Evolutionary conservation across 2,888 invertebrate species (phyloP), one percentile per base, ranked within the genome.

Genomic region (Metacarcinus magister): DNA sequence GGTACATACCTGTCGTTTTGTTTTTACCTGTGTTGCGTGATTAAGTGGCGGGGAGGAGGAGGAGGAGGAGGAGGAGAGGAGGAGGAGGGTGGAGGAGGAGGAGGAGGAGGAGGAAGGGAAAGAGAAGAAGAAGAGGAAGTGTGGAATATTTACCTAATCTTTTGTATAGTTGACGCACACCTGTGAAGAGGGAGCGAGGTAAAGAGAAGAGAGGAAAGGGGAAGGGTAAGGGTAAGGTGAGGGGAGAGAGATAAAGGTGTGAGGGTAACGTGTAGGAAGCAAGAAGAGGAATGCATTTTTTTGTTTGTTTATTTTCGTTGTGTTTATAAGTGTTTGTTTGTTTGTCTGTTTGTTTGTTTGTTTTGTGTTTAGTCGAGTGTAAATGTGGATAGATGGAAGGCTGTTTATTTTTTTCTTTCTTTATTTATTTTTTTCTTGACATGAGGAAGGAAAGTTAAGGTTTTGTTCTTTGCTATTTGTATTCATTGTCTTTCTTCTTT

Each of bases 21-120:
- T 90, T 90, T 90, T 44, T 90, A 43, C 90, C 48, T 32, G 92
- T 92, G 92, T 7, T 48, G 44, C 54, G 28, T 92, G 90, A 90
- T 90, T 39, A 90, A 90, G 46, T 4, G 43, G 44, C 10, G 28
- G 19, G 82, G 28, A 28, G 82, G 32, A 28, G 28, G 82, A 28
- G 32, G 82, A 32, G 82, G 32, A 7, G 32, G 82, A 32, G 19
- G 32, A 32, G 82, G 32, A 32, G 32, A 32, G 8, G 82, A 32
- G 2, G 82, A 32, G 8, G 82, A 2, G 32, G 32, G 19, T 5
- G 32, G 16, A 16, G 75, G 16, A 16, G 75, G 16, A 16, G 82
- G 19, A 32, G 8, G 19, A 23, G 32, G 10, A 23, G 32, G 19
- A 23, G 32, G 19, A 32, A 19, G 19, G 67, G 19, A 67, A 19